phyloP scores from a whole-genome alignment of 2,797 vertebrate genomes.

The Tangara arthus region DNA sequence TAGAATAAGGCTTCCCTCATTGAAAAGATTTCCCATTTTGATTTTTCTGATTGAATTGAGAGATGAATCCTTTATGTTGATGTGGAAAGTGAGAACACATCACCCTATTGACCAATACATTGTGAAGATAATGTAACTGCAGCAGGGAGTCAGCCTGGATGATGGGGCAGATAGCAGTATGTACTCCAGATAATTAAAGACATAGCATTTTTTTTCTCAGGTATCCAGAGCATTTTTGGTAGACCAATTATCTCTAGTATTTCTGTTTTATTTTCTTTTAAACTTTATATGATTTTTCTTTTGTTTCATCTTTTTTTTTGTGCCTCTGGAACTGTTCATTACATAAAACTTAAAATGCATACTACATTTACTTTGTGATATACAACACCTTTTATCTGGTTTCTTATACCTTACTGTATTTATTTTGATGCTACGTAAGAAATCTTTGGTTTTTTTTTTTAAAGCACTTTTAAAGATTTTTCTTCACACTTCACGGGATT shows the following conservation, averaged over 20 bases:
- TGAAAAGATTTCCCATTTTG: background rate
- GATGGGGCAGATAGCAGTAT: background rate
- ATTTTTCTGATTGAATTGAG: background rate
- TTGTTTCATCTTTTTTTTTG: background rate
- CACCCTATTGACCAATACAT: background rate
- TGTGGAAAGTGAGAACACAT: background rate
- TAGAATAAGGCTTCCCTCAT: background rate
- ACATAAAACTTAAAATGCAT: background rate
- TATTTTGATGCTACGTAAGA: background rate
- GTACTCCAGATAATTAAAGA: background rate
- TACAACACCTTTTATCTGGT: background rate
- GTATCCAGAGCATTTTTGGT: background rate
- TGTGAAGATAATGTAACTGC: background rate
- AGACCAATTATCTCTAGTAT: background rate
- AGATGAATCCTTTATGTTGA: background rate
- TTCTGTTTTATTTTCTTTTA: background rate
- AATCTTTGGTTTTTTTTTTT: background rate
- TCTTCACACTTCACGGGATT: background rate
- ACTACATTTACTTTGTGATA: background rate
- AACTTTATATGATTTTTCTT: background rate
- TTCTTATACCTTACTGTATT: background rate
- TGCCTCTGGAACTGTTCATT: background rate
- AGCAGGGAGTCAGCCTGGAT: background rate
- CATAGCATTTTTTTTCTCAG: background rate
- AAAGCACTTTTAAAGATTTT: background rate